These are phyloP conservation scores for Rhagophthalmus giganteus DNA, from an alignment of 2,888 invertebrate species.

Conservation along the genomic window DNA sequence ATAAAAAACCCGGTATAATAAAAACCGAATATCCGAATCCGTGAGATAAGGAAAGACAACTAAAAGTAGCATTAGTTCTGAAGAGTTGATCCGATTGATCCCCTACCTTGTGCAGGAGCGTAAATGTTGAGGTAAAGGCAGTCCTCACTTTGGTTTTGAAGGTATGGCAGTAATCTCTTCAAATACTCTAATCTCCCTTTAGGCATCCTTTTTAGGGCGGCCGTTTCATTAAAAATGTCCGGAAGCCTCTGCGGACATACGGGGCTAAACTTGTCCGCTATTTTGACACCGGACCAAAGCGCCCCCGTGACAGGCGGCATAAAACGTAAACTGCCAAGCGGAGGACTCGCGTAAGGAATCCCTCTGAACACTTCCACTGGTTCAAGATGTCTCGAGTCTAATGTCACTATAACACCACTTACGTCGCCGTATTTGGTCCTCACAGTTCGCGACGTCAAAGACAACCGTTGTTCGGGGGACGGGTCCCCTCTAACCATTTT, in stretches of 20 bases:
- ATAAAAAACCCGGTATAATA: too few species aligned
- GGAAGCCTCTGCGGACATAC: conserved; percentile 93
- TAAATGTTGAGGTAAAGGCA: conserved; percentile 97
- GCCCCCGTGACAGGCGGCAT: conserved; percentile 96
- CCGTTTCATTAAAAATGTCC: conserved; percentile 82
- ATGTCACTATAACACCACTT: conserved; percentile 80
- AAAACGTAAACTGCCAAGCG: conserved; percentile 84
- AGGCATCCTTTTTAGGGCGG: conserved; percentile 82
- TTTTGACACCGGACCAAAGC: conserved; percentile 87
- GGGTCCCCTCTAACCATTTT: conserved; percentile 25
- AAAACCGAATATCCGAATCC: too few species aligned
- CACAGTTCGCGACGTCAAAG: conserved; percentile 80
- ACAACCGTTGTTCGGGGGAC: conserved; percentile 46
- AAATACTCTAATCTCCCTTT: conserved; percentile 86
- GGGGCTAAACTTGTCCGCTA: conserved; percentile 84
- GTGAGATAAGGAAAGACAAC: too few species aligned
- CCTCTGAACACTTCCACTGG: conserved; percentile 92
- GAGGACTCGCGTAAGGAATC: conserved; percentile 93
- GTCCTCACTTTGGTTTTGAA: conserved; percentile 93
- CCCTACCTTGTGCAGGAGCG: conserved; percentile 90
- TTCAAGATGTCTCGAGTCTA: conserved; percentile 79
- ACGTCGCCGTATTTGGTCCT: conserved; percentile 87
- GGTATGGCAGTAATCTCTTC: conserved; percentile 81
- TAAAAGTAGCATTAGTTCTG: too few species aligned
- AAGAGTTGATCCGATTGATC: too few species aligned